Base-by-base conservation (phyloP, 2,113 vertebrate genomes). In the Sorex araneus region DNA sequence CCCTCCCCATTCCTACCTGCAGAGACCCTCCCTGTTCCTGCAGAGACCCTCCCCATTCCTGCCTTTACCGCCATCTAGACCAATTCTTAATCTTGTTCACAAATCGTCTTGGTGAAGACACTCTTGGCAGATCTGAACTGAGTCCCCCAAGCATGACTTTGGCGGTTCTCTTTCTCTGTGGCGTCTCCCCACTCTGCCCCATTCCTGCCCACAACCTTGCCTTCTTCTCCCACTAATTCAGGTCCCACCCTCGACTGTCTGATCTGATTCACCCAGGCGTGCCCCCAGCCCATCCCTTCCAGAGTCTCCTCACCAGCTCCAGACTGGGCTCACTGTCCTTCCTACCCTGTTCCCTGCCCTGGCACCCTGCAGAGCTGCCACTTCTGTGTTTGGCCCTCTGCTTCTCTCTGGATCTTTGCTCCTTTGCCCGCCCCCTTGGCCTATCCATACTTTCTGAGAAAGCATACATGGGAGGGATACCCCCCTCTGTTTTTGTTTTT, bases 301-400 rank as follows among this genome's bases (percentile, higher is more conserved):
- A 10, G 63, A 84, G 15, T 11, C 90, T 89, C 69, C n/a, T 81
- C 27, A n/a, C 66, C 70, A 76, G 34, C 80, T 83, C n/a, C 36
- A 32, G 4, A 9, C 7, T 16, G 75, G 85, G 36, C 32, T 13
- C 57, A 25, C 47, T 40, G 16, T 83, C 76, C 64, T 78, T 64
- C 40, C 30, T 1, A 8, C 64, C 28, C 23, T 1, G 50, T 27
- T 1, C 27, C 54, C 5, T 4, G 30, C 21, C 32, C 63, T 6
- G 25, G 54, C 54, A 21, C 25, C 57, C n/a, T 66, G 43, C 60
- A 34, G 43, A 28, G 3, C 1, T 28, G 40, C 40, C 64, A 63
- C 57, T 64, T n/a, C 54, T 64, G 57, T 54, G 47, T 36, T 16
- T 75, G 12, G 40, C 4, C 3, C 3, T 54, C 70, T 12, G 11